A percentile compares a stretch with the other conserved stretches of the same genome.
Evolutionary conservation across 2,113 vertebrate species (phyloP).

Genomic region (Mustelus asterias): DNA sequence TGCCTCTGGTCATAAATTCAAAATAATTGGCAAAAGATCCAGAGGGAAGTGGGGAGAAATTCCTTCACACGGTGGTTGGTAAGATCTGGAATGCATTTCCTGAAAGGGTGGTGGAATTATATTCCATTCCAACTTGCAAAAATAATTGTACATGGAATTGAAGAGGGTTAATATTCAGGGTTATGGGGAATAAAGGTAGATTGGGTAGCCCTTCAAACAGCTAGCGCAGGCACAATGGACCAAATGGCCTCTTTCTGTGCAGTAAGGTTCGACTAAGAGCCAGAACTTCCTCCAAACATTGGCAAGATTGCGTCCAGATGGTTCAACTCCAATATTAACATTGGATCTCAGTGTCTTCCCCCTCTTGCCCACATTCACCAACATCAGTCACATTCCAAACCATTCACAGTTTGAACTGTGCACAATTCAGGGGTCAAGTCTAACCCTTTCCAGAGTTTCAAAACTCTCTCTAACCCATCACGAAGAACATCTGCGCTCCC

Average conservation of each 20-base stretch:
- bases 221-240: background rate
- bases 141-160: background rate
- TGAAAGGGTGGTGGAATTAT: background rate
- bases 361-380: too few species aligned
- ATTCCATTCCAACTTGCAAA: background rate
- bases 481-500: too few species aligned
- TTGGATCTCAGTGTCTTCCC: too few species aligned
- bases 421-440: too few species aligned
- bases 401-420: too few species aligned
- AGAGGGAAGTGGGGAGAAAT: background rate
- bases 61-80: background rate
- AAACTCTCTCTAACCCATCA: too few species aligned
- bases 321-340: too few species aligned
- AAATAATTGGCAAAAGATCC: background rate
- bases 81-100: background rate
- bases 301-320: background rate
- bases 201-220: background rate
- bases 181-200: background rate
- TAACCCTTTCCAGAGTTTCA: too few species aligned
- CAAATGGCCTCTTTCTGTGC: background rate
- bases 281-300: background rate
- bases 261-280: background rate
- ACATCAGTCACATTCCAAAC: too few species aligned
- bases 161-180: too few species aligned
- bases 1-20: background rate